Base-by-base conservation (phyloP, 2,797 vertebrate species). In the Spizella passerina region DNA sequence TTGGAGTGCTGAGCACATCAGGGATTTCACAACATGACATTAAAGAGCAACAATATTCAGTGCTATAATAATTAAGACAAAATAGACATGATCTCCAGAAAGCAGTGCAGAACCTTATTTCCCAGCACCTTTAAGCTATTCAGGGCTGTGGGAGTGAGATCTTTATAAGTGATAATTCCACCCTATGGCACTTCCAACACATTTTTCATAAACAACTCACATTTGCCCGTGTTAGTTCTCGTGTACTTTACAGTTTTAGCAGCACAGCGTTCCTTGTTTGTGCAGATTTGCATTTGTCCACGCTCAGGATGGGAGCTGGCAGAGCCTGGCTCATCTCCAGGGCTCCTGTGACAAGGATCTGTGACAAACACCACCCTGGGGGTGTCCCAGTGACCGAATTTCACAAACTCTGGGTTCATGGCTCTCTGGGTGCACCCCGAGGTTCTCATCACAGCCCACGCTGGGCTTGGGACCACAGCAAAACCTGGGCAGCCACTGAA, bases 241-340 rank as follows among this genome's bases (percentile, higher is more conserved):
- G 15, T 85, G 84, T 85, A 49, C 91, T 92, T 87, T 73, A 29
- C 96, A 95, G 95, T 68, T 95, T 89, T 56, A 93, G 93, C 91
- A 89, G 80, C 83, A 34, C 90, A 6, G 70, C 2, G 0, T 18
- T 92, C 66, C 86, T 86, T 70, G 73, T 88, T 94, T 61, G 86
- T 82, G 82, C 86, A 57, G 75, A 88, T 95, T 68, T 82, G 86
- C 91, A 85, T 93, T 96, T 64, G 91, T 80, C 88, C 91, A 3
- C 71, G 17, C 59, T 19, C 4, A 27, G 90, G 86, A 70, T 30
- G 53, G 3, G 63, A 87, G 86, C 84, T 89, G 92, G 89, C 91
- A 92, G 85, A 77, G 17, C 82, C 64, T 26, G 49, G 75, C 88
- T 82, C 41, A 1, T 27, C 88, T 90, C 81, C 71, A 53, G 92